Evolutionary conservation across 2,888 invertebrate genomes (phyloP).

Genomic region (Halictus ligatus): DNA sequence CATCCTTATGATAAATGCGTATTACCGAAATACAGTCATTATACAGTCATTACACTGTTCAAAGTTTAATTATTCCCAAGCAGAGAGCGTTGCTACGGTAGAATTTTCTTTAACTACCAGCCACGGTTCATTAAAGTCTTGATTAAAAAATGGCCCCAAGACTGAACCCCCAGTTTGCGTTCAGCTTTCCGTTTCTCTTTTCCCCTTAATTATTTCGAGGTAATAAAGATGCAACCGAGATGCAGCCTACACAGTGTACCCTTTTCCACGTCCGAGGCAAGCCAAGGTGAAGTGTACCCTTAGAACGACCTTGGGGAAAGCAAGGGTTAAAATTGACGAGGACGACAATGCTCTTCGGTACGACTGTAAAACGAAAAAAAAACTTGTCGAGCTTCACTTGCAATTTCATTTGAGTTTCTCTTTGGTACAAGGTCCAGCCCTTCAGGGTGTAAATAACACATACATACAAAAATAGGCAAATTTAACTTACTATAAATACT

Average conservation of each 20-base stretch:
- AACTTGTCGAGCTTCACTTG: neutral
- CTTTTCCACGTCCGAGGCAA: neutral
- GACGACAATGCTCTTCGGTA: neutral
- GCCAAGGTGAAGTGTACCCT: neutral
- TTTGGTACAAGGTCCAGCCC: neutral
- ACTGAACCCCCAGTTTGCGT: neutral
- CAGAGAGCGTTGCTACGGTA: neutral
- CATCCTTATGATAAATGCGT: neutral
- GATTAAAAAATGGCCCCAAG: neutral
- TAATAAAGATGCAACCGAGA: neutral
- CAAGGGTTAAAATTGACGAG: too few relatives aligned
- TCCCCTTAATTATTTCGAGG: neutral
- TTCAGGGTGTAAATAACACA: neutral
- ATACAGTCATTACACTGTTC: neutral
- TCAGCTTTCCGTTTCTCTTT: neutral
- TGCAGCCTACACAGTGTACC: neutral
- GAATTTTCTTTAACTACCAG: neutral
- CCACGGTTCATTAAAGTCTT: neutral
- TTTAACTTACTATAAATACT: neutral
- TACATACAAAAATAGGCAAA: neutral
- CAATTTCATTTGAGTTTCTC: neutral
- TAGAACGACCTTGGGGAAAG: neutral
- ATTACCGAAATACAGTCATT: neutral
- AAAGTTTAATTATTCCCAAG: neutral
- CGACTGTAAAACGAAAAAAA: neutral